Evolutionary conservation across 2,797 vertebrate species (phyloP), one percentile per base, ranked within the genome.

Genomic region (Myiotriccus ornatus): DNA sequence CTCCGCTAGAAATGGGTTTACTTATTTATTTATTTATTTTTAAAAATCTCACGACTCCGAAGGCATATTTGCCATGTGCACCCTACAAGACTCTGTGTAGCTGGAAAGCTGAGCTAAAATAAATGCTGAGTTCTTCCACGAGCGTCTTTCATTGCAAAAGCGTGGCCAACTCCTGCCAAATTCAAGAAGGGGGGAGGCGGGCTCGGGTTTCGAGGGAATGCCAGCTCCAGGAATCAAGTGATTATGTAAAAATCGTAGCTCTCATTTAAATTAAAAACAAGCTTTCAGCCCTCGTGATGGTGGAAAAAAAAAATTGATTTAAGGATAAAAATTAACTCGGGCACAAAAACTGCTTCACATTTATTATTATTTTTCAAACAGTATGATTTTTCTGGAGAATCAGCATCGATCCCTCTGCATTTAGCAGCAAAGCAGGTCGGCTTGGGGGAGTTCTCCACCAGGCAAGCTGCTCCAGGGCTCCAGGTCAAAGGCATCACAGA

Each of bases 261-360:
- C 71, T 82, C 64, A 56, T 87, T 85, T 73, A 90, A 92, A 94
- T 77, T 44, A 68, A 90, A 94, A 35, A 9, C 74, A 77, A 90
- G 63, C 43, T 63, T 89, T 70, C 60, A 87, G 37, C 44, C 49
- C n/a, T 70, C 0, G 1, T 78, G 76, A 59, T 47, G 50, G 44
- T 53, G 43, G 41, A 8, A 57, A 91, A 88, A 88, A 69, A 88
- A 88, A 67, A 78, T 28, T 56, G 70, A 76, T 84, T 30, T 24
- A 49, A 69, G 37, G 50, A 43, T 76, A 93, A 84, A 91, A 83
- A 94, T 76, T 73, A 85, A 94, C 76, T 46, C 17, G 37, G 44
- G 67, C 59, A 46, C 30, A 59, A 74, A 64, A 87, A 9, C 60
- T 25, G 9, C 84, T 89, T 89, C 76, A 37, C 32, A 2, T 85